Conservation (phyloP, 2,113 vertebrate species). For the Melanostigma gelatinosum region DNA sequence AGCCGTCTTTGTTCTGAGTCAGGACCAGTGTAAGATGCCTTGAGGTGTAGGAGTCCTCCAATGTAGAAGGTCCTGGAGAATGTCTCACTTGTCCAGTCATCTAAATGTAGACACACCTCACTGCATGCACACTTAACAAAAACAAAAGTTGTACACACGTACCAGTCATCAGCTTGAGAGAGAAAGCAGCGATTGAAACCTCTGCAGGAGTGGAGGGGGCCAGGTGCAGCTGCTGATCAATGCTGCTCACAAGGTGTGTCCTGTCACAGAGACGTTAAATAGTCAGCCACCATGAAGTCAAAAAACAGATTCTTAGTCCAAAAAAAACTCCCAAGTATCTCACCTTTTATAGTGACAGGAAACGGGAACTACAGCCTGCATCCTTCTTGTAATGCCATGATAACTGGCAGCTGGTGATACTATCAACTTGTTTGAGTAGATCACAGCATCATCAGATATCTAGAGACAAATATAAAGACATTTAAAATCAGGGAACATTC, state of each 20-base stretch:
- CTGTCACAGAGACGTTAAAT: conserved; percentile 15
- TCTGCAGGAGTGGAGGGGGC: neutral
- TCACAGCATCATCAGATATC: conserved; percentile 41
- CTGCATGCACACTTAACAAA: too few species aligned
- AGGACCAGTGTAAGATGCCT: conserved; percentile 45
- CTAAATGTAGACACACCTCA: too few species aligned
- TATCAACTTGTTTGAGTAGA: conserved; percentile 59
- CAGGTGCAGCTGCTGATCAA: neutral
- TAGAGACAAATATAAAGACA: neutral
- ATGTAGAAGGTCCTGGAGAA: conserved; percentile 34
- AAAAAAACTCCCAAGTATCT: neutral
- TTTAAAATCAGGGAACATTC: neutral
- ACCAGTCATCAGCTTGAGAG: conserved; percentile 57
- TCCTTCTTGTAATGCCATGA: conserved; percentile 34
- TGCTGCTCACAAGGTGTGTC: conserved; percentile 52
- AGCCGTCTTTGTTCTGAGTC: conserved; percentile 3
- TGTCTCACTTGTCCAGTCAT: neutral
- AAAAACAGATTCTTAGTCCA: neutral
- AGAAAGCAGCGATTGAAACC: conserved; percentile 27
- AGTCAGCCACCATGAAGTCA: neutral
- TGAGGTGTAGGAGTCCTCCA: conserved; percentile 49
- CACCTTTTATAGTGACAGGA: conserved; percentile 65
- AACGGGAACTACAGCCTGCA: conserved; percentile 35
- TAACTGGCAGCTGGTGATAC: conserved; percentile 18
- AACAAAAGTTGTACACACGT: neutral